Base-by-base conservation (phyloP, 2,888 invertebrate genomes). In the Melanostoma mellinum region DNA sequence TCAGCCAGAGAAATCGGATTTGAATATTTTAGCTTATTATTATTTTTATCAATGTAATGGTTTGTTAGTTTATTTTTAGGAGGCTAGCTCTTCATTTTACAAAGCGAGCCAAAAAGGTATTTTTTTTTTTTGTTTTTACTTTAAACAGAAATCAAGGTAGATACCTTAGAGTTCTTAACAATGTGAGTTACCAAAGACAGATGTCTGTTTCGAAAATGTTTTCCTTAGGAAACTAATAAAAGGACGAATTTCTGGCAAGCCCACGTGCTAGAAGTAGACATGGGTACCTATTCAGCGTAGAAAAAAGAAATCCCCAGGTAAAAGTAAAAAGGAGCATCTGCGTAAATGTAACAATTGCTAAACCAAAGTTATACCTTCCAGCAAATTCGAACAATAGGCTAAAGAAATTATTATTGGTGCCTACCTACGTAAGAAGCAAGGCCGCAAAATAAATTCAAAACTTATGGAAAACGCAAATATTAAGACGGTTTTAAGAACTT, bases 1-100 rank as follows among this genome's bases (percentile, higher is more conserved):
- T 20, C 20, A 20, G 1, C 20, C 20, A 1, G 20, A 20, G 20
- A 20, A 20, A 20, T 20, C 20, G 20, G 20, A 20, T 20, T 20
- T 20, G 1, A 20, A 20, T 20, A 20, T 20, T 20, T 20, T 20
- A 20, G 20, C 20, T 20, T n/a, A n/a, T n/a, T n/a, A n/a, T 1
- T 20, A 1, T 20, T 20, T 20, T 20, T 65, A 72, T 65, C 44
- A 44, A 72, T 72, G 50, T 67, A 53, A 78, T 65, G 60, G 30
- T 74, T 10, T 50, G 36, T 52, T 60, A 50, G 35, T 36, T 20
- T 78, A 72, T 65, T 52, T 65, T 52, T 52, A 50, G 48, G 50
- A 65, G 32, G 20, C 20, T 61, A 33, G 55, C 63, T 55, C 61
- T 48, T 63, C 42, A 55, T 33, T 53, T 69, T 71, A 38, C 42